Conservation (phyloP, 2,888 invertebrate species). For the Cyaniris semiargus region DNA sequence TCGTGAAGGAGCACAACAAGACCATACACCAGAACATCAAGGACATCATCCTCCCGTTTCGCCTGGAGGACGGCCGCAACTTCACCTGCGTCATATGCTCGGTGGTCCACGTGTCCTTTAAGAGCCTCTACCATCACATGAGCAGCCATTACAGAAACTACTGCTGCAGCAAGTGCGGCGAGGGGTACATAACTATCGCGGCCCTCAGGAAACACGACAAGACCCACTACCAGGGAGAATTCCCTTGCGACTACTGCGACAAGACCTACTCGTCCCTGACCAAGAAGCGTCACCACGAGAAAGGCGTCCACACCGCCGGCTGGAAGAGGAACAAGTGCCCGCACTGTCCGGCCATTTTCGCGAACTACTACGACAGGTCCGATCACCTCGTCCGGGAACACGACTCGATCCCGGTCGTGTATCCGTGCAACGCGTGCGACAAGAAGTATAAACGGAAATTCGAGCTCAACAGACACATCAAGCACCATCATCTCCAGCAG, state of each 20-base stretch:
- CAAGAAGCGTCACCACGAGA: slow-evolving; percentile 71
- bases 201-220: slow-evolving; percentile 72
- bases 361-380: slow-evolving; percentile 70
- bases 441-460: slow-evolving; percentile 72
- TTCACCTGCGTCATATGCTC: slow-evolving; percentile 70
- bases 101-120: slow-evolving; percentile 68
- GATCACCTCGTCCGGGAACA: slow-evolving; percentile 69
- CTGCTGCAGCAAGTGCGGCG: slow-evolving; percentile 72
- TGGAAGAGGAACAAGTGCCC: slow-evolving; percentile 75
- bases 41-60: slow-evolving; percentile 72
- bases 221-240: slow-evolving; percentile 74
- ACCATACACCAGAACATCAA: slow-evolving; percentile 67
- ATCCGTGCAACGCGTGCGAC: slow-evolving; percentile 71
- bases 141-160: slow-evolving; percentile 74
- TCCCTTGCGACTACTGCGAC: slow-evolving; percentile 76
- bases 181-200: slow-evolving; percentile 69
- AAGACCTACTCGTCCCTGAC: slow-evolving; percentile 76
- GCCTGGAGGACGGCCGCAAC: slow-evolving; percentile 63
- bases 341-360: slow-evolving; percentile 70
- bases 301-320: slow-evolving; percentile 71
- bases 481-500: slow-evolving; percentile 71
- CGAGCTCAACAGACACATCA: slow-evolving; percentile 69
- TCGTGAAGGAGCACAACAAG: slow-evolving; percentile 60
- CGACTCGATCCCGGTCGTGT: slow-evolving; percentile 60
- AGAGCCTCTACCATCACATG: slow-evolving; percentile 74